phyloP scores from a whole-genome alignment of 2,113 vertebrate species.

The Anhinga rufa region DNA sequence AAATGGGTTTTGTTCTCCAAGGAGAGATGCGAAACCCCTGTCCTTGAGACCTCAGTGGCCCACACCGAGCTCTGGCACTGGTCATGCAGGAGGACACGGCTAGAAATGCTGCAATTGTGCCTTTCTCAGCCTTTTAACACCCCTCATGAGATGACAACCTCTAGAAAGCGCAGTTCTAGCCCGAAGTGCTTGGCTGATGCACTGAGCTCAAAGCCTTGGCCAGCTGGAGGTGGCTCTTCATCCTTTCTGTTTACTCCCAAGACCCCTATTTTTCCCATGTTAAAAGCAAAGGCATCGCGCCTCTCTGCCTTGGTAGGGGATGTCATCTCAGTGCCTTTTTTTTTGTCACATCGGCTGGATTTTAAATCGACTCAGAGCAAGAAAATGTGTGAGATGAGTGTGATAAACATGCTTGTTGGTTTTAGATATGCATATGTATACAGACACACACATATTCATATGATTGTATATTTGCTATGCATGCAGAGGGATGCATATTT shows the following conservation, averaged over 20 bases:
- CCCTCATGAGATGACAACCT: not conserved
- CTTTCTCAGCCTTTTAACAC: not conserved
- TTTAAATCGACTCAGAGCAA: not conserved
- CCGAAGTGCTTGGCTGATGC: not conserved
- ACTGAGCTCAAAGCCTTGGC: not conserved
- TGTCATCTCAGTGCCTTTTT: not conserved
- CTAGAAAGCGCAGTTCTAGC: not conserved
- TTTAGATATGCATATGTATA: not conserved
- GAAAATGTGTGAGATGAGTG: not conserved
- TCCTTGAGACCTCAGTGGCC: not conserved
- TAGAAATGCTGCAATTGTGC: rapidly evolving
- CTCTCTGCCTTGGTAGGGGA: not conserved
- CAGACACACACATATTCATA: not conserved
- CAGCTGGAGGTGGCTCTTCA: not conserved
- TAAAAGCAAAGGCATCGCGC: not conserved
- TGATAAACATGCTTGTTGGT: not conserved
- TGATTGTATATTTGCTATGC: not conserved
- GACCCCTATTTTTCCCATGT: not conserved
- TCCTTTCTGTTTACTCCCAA: not conserved
- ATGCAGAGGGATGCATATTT: not conserved
- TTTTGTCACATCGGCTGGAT: not conserved
- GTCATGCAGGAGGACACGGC: not conserved
- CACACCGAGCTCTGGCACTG: not conserved
- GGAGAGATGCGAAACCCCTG: not conserved
- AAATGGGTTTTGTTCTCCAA: not conserved